Evolutionary conservation across 1,140 invertebrate species (phyloP), one percentile per base, ranked within the genome.

Genomic region (Brachionus paranguensis): DNA sequence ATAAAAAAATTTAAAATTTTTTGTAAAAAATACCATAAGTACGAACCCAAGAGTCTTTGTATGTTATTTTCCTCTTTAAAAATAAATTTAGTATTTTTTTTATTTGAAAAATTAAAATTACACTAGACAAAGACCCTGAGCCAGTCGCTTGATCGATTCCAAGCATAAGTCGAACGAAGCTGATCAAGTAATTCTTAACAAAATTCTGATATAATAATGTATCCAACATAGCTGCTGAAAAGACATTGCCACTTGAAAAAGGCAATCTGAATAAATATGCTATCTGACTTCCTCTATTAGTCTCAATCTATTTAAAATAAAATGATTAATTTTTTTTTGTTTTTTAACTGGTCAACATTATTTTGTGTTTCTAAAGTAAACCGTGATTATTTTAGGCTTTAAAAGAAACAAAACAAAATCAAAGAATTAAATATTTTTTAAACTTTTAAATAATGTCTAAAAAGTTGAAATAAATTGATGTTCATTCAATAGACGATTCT

Each of bases 201-300:
- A 98, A 98, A 0, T 96, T 96, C 91, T 91, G 90, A 85, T 91
- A 91, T 8, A 92, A 85, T 53, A 92, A 86, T 0, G 92, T 91
- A 86, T 92, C 92, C 79, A 92, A 86, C 92, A 92, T 92, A 84
- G 90, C 91, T 45, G 92, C 91, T 85, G 95, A 96, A 91, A 99
- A 99, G 20, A 99, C 96, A 86, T 94, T 95, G 1, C 97, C 97
- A 29, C 95, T 95, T 47, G 97, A 96, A 89, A 99, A 99, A 5
- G 96, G 96, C 85, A 99, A 90, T 50, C 97, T 93, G 90, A 99
- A 99, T 96, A 99, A 99, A 90, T 98, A 99, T n/a, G 96, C 97
- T 88, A 99, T 97, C 89, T 98, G 96, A 12, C 96, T 98, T 5
- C 96, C 96, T 86, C 96, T 91, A 88, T 98, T 95, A 88, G 96